A percentile compares a stretch with the other conserved stretches of the same genome.
phyloP scores from a whole-genome alignment of 2,113 vertebrate species.

The Nyctereutes procyonoides region DNA sequence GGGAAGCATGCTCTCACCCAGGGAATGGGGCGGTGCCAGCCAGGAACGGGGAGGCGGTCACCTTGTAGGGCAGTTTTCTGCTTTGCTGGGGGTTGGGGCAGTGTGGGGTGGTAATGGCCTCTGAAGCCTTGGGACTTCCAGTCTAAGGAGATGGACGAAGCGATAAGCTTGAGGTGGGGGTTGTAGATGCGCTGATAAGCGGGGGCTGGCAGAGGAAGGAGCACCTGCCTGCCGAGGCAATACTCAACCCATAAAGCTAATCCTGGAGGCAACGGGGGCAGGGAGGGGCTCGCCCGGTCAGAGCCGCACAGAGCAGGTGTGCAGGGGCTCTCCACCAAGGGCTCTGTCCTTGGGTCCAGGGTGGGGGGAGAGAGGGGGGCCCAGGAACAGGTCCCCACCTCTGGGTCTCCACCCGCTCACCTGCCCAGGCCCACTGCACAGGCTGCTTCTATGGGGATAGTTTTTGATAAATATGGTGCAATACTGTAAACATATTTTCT shows the following conservation, averaged over 20 bases:
- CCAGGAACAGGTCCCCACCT: accelerated
- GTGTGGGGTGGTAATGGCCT: conserved; percentile 40
- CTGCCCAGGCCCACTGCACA: background rate
- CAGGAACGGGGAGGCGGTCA: conserved; percentile 14
- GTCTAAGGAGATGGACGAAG: conserved; percentile 73
- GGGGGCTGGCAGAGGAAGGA: background rate
- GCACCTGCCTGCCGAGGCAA: conserved; percentile 53
- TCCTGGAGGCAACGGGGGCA: conserved; percentile 19
- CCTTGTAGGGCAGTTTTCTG: conserved; percentile 64
- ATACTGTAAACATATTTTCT: background rate
- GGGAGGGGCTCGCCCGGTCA: background rate
- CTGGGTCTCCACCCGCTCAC: background rate
- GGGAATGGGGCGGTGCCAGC: background rate
- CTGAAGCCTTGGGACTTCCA: conserved; percentile 59
- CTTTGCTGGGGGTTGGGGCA: conserved; percentile 31
- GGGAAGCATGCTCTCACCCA: background rate
- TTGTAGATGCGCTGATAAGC: conserved; percentile 77
- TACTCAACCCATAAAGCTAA: conserved; percentile 55
- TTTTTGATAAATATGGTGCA: background rate
- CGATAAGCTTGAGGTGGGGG: conserved; percentile 68
- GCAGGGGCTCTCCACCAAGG: background rate
- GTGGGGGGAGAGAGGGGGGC: background rate
- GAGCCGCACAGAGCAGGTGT: conserved; percentile 57
- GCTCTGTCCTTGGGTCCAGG: background rate
- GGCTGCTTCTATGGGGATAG: background rate